Percentiles rank a stretch among this genome's conserved stretches.
phyloP scores from a whole-genome alignment of 1,140 invertebrate species.

The Acyrthosiphon pisum region DNA sequence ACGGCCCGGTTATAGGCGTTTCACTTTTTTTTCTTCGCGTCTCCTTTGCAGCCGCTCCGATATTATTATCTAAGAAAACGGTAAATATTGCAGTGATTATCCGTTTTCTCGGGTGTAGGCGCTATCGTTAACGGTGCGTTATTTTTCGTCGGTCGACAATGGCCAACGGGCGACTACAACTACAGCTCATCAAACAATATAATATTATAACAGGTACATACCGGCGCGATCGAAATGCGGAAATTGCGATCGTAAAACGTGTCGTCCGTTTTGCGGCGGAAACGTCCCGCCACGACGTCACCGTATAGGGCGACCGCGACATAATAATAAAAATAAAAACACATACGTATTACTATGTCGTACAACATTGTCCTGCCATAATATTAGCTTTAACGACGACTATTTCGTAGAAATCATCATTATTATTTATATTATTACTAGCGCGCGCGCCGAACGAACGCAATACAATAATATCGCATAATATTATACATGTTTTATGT shows the following conservation, averaged over 20 bases:
- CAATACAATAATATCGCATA: not conserved
- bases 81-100: not conserved
- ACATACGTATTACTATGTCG: not conserved
- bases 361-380: not conserved
- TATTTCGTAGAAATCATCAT: not conserved
- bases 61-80: not conserved
- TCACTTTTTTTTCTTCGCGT: not conserved
- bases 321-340: not conserved
- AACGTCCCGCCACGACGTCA: not conserved
- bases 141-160: not conserved
- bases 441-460: not conserved
- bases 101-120: not conserved
- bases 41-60: not conserved
- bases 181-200: not conserved
- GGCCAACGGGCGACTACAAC: too few species aligned
- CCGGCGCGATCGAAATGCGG: not conserved
- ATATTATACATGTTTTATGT: not conserved
- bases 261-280: not conserved
- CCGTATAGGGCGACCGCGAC: not conserved
- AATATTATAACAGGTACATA: not conserved
- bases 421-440: conserved; percentile 1
- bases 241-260: conserved; percentile 6
- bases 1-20: not conserved
- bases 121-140: not conserved
- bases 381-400: not conserved